These are phyloP conservation scores for Pseudochaenichthys georgianus DNA, from an alignment of 2,797 vertebrate genomes.

Conservation along the genomic window DNA sequence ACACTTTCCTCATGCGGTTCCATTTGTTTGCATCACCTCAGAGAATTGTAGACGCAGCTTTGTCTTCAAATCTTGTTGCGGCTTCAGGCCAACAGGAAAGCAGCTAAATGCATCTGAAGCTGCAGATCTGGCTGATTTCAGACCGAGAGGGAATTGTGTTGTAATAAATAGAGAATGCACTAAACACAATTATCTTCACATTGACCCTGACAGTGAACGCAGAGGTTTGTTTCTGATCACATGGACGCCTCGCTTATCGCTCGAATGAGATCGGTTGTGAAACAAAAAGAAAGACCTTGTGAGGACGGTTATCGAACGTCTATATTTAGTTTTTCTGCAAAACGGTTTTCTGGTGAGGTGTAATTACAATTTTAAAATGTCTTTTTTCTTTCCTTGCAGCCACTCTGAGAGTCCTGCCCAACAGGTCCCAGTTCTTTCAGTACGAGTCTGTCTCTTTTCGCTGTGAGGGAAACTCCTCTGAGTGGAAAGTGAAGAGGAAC, in stretches of 20 bases:
- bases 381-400: constrained; percentile 35
- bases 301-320: too few relatives aligned
- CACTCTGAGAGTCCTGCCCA: constrained; percentile 4
- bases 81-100: not conserved
- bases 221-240: not conserved
- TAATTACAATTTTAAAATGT: too few relatives aligned
- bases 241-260: not conserved
- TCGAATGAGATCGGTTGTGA: not conserved
- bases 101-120: too few relatives aligned
- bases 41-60: not conserved
- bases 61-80: not conserved
- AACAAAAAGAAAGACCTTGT: not conserved
- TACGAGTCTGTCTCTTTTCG: not conserved
- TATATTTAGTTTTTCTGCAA: too few relatives aligned
- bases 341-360: too few relatives aligned
- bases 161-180: not conserved
- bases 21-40: too few relatives aligned
- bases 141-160: too few relatives aligned
- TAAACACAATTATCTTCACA: too few relatives aligned
- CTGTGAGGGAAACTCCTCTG: constrained; percentile 2
- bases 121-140: too few relatives aligned
- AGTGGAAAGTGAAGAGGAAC: constrained; percentile 26
- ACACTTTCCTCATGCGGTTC: too few relatives aligned
- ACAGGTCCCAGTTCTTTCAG: constrained; percentile 58
- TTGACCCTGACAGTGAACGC: not conserved